A percentile compares a stretch with the other conserved stretches of the same genome.
phyloP scores from a whole-genome alignment of 2,888 invertebrate species.

The Calameuta pallipes region DNA sequence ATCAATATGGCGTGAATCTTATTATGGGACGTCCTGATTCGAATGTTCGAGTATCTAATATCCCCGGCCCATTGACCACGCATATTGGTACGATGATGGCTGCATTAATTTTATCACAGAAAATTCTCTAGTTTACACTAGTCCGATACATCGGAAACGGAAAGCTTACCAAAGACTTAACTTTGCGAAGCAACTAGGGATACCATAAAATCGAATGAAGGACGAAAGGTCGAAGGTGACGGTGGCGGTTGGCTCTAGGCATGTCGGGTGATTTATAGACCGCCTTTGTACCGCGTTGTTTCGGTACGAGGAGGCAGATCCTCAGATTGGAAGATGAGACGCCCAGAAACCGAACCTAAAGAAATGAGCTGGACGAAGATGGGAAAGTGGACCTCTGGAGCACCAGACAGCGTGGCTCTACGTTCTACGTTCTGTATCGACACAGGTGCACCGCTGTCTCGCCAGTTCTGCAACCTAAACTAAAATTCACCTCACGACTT shows the following conservation, averaged over 20 bases:
- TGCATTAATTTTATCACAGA: not conserved
- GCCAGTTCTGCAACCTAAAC: not conserved
- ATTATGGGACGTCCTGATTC: not conserved
- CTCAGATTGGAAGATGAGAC: slow-evolving; percentile 20
- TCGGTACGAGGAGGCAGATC: slow-evolving; percentile 13
- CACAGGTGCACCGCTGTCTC: slow-evolving; percentile 38
- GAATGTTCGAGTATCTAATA: not conserved
- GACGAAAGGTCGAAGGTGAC: slow-evolving; percentile 1
- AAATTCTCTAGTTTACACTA: not conserved
- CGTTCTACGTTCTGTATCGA: slow-evolving; percentile 22
- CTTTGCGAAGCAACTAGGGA: not conserved
- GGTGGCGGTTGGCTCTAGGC: slow-evolving; percentile 16
- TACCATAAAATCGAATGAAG: slow-evolving; percentile 2
- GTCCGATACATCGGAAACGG: not conserved
- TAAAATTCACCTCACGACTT: not conserved
- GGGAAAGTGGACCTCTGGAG: slow-evolving; percentile 30
- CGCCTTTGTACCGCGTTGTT: slow-evolving; percentile 35
- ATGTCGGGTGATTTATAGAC: slow-evolving; percentile 25
- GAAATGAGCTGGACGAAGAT: slow-evolving; percentile 16
- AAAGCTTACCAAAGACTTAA: not conserved
- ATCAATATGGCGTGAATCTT: not conserved
- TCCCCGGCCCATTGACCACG: not conserved
- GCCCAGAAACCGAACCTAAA: not conserved
- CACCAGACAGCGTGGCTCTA: slow-evolving; percentile 44
- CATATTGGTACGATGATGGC: not conserved